Base-by-base conservation (phyloP, 2,888 invertebrate genomes). In the Apodemia duryi region DNA sequence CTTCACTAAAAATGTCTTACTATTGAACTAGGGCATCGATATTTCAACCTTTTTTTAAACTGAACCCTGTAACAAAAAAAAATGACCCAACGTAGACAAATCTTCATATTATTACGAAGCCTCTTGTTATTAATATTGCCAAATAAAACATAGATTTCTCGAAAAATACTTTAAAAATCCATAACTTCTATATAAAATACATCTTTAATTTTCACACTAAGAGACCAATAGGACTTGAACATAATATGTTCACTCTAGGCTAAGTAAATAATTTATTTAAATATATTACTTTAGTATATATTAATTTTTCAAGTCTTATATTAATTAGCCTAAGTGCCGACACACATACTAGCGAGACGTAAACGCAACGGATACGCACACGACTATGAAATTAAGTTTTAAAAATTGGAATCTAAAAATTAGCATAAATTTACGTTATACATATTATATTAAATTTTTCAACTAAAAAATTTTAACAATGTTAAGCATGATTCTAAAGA, bases 251-350 rank as follows among this genome's bases (percentile, higher is more conserved):
- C 67, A 64, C 64, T 38, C 57, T 61, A 63, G 57, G 52, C 46
- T 57, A 63, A 63, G 63, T 69, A 69, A 71, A 71, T 69, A 70
- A 71, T 69, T 69, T 70, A 71, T 68, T 68, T 69, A 70, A 67
- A 70, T 68, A 71, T 69, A 60, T 68, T 46, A 46, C 46, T 43
- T 67, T 69, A 70, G 66, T 65, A 65, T 67, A 67, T 67, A 73
- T 72, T 70, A 82, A 80, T 80, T 85, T 85, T 84, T 84, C 75
- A 75, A 85, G 83, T 85, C 85, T 87, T 86, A 86, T 69, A 82
- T 67, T 82, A 81, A 80, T 72, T 71, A 54, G 54, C 54, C 54
- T 54, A 54, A 54, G 54, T 29, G 54, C 54, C 54, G 10, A 21
- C 54, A 54, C 54, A 54, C 54, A 54, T 54, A 54, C 28, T 29